Percentiles rank a stretch among this genome's conserved stretches.
Evolutionary conservation across 2,797 vertebrate species (phyloP).

Genomic region (Chelon labrosus): DNA sequence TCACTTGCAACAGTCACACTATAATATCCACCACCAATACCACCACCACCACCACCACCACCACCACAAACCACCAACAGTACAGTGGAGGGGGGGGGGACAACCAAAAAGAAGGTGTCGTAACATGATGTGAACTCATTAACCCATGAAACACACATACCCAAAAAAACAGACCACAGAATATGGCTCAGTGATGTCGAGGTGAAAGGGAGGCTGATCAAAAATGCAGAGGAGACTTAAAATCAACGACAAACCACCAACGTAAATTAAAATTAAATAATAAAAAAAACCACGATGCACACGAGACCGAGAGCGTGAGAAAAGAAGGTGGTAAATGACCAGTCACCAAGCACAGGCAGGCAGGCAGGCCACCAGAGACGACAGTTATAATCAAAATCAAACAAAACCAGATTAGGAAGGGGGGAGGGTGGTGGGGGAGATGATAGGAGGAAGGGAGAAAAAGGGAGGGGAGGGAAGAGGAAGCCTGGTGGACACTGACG

Average conservation of each 20-base stretch:
- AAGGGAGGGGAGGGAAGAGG: constrained; percentile 40
- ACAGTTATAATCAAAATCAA: constrained; percentile 66
- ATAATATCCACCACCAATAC: constrained; percentile 50
- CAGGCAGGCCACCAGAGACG: constrained; percentile 84
- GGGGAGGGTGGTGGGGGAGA: constrained; percentile 28
- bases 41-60: constrained; percentile 54
- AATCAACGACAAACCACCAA: constrained; percentile 72
- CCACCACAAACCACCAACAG: constrained; percentile 68
- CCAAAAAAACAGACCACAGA: constrained; percentile 56
- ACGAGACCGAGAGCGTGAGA: constrained; percentile 70
- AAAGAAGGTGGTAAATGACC: constrained; percentile 75
- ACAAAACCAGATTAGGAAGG: constrained; percentile 66
- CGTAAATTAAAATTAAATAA: constrained; percentile 53
- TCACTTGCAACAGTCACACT: constrained; percentile 54
- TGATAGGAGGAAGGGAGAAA: constrained; percentile 26
- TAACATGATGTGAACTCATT: constrained; percentile 51
- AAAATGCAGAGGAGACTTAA: constrained; percentile 73
- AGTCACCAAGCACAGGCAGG: constrained; percentile 86
- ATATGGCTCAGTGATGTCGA: constrained; percentile 67
- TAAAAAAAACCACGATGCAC: constrained; percentile 76
- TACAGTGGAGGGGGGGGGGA: constrained; percentile 46
- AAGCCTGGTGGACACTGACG: constrained; percentile 79
- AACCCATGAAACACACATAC: constrained; percentile 38
- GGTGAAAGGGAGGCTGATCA: constrained; percentile 64
- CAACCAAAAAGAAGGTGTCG: constrained; percentile 59